Evolutionary conservation across 1,140 invertebrate species (phyloP), one percentile per base, ranked within the genome.

Genomic region (Magallana gigas): DNA sequence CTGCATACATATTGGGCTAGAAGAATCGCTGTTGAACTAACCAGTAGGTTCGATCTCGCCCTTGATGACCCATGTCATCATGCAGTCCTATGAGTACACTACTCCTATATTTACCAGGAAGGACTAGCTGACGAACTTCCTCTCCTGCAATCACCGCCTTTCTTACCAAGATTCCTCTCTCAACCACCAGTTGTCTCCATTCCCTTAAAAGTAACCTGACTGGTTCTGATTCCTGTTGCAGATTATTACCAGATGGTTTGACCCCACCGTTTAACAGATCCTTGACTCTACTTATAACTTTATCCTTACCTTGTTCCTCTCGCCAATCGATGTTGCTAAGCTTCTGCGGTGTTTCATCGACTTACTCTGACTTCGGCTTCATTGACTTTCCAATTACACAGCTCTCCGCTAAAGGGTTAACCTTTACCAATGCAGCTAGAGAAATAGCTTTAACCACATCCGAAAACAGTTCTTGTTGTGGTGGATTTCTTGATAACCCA

Each of bases 71-170:
- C 23, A 23, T 23, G 23, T 23, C 23, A 23, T 23, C 56, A 80
- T 85, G 85, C 18, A 85, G 29, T 48, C 62, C 59, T 16, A 12
- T 85, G 12, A 84, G 18, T n/a, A 60, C 83, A 14, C 11, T 57
- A 7, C 57, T 11, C 16, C 29, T 82, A 18, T 82, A 82, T 1
- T 29, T 48, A 14, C 14, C 81, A 8, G 90, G 89, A 3, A 91
- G 58, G 3, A 88, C 85, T 16, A 90, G 36, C 71, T 90, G 91
- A 14, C 62, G 29, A 29, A 68, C 59, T 18, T 85, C 23, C 59
- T 85, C 29, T 29, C 9, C 58, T 16, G 18, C 36, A n/a, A 85
- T 8, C 12, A 23, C 9, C 11, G 58, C 56, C 9, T 60, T 48
- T 62, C 84, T 60, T 5, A 36, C 62, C 29, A 85, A 59, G 8